Evolutionary conservation across 2,888 invertebrate genomes (phyloP), one percentile per base, ranked within the genome.

Genomic region (Caenorhabditis auriculariae): DNA sequence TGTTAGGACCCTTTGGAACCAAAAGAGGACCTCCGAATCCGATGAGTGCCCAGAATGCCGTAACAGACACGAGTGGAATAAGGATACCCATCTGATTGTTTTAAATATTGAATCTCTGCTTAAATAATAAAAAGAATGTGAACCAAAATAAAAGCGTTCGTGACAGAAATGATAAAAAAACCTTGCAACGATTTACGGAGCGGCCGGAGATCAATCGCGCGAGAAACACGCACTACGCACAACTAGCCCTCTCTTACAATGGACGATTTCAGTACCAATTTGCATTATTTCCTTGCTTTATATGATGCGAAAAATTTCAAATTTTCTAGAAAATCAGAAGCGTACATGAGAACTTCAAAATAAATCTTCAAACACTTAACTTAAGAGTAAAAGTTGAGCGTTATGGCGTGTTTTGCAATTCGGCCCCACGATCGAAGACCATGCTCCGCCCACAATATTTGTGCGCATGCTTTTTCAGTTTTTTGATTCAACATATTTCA

Each of bases 1-100:
- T 72, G 56, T 81, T 82, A 12, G 79, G 76, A 52, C 81, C 81
- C 51, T 74, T 75, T 41, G 82, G 81, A 12, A 81, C 77, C 21
- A 81, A 66, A 59, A 77, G 80, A 15, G 81, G 81, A 15, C 77
- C 80, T 21, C 78, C 81, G 48, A 76, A 71, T 50, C 81, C 81
- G 56, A 81, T 67, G 41, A 79, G 60, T 7, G 69, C 67, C 81
- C 81, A 81, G 60, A 81, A 81, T 24, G 79, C 75, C 23, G 81
- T 76, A 5, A 82, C 81, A 7, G 79, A 73, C 15, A 82, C 71
- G 39, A 82, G 67, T 46, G 82, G 81, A 58, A 81, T 74, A 54
- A 76, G 62, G 27, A 78, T 69, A 52, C 78, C 74, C 80, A 80
- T 78, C 44, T 24, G 38, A 7, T 15, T 38, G 5, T 38, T 38